Conservation (phyloP, 2,113 vertebrate species). For the Poeciliopsis retropinna region DNA sequence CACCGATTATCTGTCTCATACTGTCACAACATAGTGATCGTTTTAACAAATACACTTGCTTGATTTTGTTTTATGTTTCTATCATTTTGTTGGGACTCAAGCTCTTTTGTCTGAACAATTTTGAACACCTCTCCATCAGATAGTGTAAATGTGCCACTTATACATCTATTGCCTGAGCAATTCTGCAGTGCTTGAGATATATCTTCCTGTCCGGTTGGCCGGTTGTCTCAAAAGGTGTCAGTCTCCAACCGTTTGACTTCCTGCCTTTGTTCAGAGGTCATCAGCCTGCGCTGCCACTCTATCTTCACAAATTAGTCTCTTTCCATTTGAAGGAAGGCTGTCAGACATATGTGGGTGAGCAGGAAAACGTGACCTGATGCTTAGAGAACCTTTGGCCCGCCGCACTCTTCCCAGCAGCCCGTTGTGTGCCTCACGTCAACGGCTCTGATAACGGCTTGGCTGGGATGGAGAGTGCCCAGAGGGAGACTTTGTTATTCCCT, state of each 20-base stretch:
- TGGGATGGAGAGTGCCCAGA: conserved; percentile 44
- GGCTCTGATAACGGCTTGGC: conserved; percentile 37
- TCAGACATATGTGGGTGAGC: conserved; percentile 74
- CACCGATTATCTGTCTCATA: too few relatives aligned
- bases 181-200: background rate
- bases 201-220: conserved; percentile 25
- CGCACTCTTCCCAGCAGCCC: conserved; percentile 60
- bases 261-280: conserved; percentile 68
- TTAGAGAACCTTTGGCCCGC: conserved; percentile 70
- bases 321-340: conserved; percentile 69
- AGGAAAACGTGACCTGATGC: conserved; percentile 72
- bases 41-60: too few relatives aligned
- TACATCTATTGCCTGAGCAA: conserved; percentile 7
- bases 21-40: too few relatives aligned
- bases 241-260: conserved; percentile 53
- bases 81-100: too few relatives aligned
- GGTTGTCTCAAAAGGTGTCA: conserved; percentile 48
- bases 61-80: too few relatives aligned
- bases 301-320: conserved; percentile 69
- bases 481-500: conserved; percentile 78
- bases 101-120: too few relatives aligned
- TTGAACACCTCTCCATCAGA: too few relatives aligned
- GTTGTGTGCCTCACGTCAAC: conserved; percentile 67
- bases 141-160: background rate
- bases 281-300: conserved; percentile 59